Conservation (phyloP, 2,797 vertebrate species). For the Passerculus sandwichensis region DNA sequence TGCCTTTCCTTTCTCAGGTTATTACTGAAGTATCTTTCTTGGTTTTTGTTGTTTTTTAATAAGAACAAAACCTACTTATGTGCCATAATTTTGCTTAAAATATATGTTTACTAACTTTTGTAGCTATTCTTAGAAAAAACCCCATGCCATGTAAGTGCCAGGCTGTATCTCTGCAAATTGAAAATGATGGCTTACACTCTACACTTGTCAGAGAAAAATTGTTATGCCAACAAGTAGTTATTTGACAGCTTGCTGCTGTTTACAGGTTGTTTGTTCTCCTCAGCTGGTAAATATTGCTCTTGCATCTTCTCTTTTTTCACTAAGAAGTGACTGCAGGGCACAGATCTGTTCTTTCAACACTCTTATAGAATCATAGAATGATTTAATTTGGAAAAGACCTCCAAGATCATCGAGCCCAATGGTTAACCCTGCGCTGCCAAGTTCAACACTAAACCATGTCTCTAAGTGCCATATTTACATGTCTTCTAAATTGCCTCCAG, state of each 20-base stretch:
- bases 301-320: neutral
- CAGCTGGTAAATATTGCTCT: neutral
- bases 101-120: neutral
- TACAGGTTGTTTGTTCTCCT: neutral
- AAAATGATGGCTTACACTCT: neutral
- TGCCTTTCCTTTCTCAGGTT: neutral
- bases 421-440: neutral
- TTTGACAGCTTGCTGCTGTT: neutral
- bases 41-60: neutral
- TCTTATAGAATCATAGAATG: neutral
- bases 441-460: neutral
- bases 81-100: neutral
- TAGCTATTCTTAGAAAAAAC: neutral
- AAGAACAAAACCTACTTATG: neutral
- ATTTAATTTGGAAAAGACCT: neutral
- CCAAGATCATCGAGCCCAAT: neutral
- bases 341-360: neutral
- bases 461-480: neutral
- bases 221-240: neutral
- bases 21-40: neutral
- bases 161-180: neutral
- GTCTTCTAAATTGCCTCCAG: neutral
- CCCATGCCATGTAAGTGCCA: neutral
- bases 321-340: neutral
- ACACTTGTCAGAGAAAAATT: neutral